phyloP scores from a whole-genome alignment of 2,113 vertebrate genomes.

The Corydoras maculifer region DNA sequence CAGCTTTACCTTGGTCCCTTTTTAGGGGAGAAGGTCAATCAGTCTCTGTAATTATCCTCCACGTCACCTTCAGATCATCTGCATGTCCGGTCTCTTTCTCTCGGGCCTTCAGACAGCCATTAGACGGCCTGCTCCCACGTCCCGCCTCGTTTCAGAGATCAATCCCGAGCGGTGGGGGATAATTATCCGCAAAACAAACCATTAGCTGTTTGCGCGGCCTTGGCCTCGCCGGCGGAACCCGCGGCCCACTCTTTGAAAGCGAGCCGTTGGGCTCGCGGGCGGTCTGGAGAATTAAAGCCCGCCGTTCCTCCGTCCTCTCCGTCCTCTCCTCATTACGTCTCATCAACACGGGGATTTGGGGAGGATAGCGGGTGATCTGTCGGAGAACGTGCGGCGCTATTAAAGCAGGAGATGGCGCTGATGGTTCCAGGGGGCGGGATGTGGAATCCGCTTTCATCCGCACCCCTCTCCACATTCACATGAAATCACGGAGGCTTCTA shows the following conservation, averaged over 20 bases:
- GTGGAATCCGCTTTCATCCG: slow-evolving; percentile 24
- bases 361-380: slow-evolving; percentile 15
- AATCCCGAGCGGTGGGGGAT: background rate
- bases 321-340: slow-evolving; percentile 25
- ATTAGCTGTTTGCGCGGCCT: slow-evolving; percentile 4
- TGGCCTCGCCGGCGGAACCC: background rate
- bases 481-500: no score
- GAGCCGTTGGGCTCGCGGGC: background rate
- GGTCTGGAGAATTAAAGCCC: slow-evolving; percentile 11
- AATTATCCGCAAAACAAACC: background rate
- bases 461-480: background rate
- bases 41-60: slow-evolving; percentile 6
- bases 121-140: background rate
- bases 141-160: background rate
- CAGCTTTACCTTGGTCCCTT: background rate
- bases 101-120: background rate
- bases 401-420: slow-evolving; percentile 26
- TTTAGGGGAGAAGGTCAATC: background rate
- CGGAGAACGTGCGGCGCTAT: slow-evolving; percentile 19
- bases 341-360: slow-evolving; percentile 15
- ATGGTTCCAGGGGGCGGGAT: slow-evolving; percentile 23
- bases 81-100: background rate
- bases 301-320: background rate
- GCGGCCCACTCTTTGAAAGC: background rate
- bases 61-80: slow-evolving; percentile 7